Evolutionary conservation across 2,113 vertebrate genomes (phyloP).

Genomic region (Protomyctophum bolini): DNA sequence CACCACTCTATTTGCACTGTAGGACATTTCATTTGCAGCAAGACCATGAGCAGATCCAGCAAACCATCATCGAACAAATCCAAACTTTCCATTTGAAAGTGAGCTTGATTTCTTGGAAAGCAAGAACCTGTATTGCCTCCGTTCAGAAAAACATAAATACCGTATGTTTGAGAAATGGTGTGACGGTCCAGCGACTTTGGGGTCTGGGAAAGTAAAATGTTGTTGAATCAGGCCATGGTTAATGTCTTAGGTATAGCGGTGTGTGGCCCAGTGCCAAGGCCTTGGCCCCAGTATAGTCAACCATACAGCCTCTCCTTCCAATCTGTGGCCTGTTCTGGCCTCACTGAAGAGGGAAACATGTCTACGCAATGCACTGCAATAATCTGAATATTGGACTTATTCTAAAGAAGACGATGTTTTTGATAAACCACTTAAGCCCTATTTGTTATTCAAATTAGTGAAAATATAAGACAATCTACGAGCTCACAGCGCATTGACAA

Average conservation of each 20-base stretch:
- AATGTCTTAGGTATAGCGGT: background rate
- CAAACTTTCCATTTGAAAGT: conserved; percentile 29
- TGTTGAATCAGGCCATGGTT: background rate
- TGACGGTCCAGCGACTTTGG: background rate
- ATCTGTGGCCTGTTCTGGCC: background rate
- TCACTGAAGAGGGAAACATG: conserved; percentile 8
- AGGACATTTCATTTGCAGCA: conserved; percentile 20
- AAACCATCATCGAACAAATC: conserved; percentile 13
- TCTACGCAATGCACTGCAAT: too few relatives aligned
- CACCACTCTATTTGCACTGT: conserved; percentile 13
- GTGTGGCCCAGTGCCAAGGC: background rate
- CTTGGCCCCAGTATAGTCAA: background rate
- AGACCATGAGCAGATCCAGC: conserved; percentile 22
- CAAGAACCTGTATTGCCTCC: conserved; percentile 9
- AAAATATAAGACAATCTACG: too few relatives aligned
- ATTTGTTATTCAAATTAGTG: too few relatives aligned
- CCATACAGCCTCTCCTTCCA: background rate
- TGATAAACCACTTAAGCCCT: too few relatives aligned
- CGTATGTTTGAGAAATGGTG: conserved; percentile 13
- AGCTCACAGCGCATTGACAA: too few relatives aligned
- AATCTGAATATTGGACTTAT: too few relatives aligned
- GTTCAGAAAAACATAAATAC: conserved; percentile 4
- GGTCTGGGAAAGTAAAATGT: background rate
- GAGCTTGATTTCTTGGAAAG: conserved; percentile 1
- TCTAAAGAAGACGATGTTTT: too few relatives aligned